Percentiles rank a stretch among this genome's conserved stretches.
Conservation (phyloP, 92 coral and sea anemone genomes). For the Parazoanthus swiftii region DNA sequence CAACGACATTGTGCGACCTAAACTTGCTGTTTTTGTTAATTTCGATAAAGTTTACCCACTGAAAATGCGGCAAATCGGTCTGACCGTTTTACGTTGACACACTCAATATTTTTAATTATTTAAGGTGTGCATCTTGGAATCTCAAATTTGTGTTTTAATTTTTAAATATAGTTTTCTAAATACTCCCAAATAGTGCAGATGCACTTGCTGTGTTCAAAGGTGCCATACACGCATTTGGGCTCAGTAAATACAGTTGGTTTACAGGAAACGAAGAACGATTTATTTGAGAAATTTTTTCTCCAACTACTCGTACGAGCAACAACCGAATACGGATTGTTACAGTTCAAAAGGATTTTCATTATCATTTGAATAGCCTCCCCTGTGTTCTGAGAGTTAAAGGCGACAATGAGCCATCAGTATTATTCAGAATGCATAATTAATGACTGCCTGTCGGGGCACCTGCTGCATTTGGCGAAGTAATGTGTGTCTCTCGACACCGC, state of each 20-base stretch:
- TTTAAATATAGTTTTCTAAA: constrained; percentile 9
- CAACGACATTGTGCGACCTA: background rate
- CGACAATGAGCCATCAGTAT: constrained; percentile 24
- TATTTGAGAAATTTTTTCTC: background rate
- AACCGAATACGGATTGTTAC: background rate
- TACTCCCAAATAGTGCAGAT: background rate
- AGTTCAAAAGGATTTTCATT: constrained; percentile 10
- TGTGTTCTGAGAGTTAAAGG: constrained; percentile 9
- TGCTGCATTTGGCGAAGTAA: background rate
- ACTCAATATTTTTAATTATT: constrained; percentile 37
- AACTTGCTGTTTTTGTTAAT: background rate
- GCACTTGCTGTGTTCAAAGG: background rate
- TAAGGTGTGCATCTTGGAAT: constrained; percentile 13
- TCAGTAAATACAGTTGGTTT: background rate
- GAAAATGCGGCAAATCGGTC: background rate
- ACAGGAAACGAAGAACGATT: background rate
- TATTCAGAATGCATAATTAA: constrained; percentile 17
- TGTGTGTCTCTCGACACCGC: background rate
- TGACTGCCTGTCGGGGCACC: constrained; percentile 6
- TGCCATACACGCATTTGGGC: background rate
- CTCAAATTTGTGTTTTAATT: constrained; percentile 14
- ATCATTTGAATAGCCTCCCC: constrained; percentile 21
- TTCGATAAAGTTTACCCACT: background rate
- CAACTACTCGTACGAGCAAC: background rate
- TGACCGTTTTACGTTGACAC: background rate